phyloP scores from a whole-genome alignment of 2,113 vertebrate genomes.

The Taurulus bubalis region DNA sequence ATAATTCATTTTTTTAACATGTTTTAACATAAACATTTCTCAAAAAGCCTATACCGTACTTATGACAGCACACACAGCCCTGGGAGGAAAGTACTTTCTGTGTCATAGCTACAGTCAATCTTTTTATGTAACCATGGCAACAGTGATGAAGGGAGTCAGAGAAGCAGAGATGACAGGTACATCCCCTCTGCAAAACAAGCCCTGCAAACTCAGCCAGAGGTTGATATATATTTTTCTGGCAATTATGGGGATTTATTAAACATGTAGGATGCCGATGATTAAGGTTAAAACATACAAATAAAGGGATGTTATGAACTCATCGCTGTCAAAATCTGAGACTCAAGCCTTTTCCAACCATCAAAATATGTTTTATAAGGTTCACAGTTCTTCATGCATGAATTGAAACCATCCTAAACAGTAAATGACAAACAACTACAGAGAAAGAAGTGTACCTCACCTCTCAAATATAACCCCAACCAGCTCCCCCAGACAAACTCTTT shows the following conservation, averaged over 20 bases:
- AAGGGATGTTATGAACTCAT: constrained; percentile 1
- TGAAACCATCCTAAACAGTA: neutral
- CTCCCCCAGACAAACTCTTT: constrained; percentile 13
- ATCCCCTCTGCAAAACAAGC: constrained; percentile 36
- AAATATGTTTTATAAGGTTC: neutral
- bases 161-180: constrained; percentile 47
- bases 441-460: neutral
- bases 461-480: constrained; percentile 17
- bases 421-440: neutral
- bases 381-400: neutral
- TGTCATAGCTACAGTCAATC: constrained; percentile 50
- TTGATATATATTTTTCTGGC: constrained; percentile 51
- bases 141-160: constrained; percentile 41
- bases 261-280: constrained; percentile 28
- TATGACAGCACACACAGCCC: constrained; percentile 29
- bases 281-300: constrained; percentile 5
- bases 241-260: constrained; percentile 55
- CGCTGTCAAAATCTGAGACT: neutral
- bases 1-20: neutral
- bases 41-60: constrained; percentile 25
- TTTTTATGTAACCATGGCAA: constrained; percentile 68
- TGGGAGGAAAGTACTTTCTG: constrained; percentile 48
- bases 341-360: neutral
- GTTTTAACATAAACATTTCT: constrained; percentile 24
- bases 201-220: neutral